Conservation (phyloP, 2,113 vertebrate species). For the Macquaria australasica region DNA sequence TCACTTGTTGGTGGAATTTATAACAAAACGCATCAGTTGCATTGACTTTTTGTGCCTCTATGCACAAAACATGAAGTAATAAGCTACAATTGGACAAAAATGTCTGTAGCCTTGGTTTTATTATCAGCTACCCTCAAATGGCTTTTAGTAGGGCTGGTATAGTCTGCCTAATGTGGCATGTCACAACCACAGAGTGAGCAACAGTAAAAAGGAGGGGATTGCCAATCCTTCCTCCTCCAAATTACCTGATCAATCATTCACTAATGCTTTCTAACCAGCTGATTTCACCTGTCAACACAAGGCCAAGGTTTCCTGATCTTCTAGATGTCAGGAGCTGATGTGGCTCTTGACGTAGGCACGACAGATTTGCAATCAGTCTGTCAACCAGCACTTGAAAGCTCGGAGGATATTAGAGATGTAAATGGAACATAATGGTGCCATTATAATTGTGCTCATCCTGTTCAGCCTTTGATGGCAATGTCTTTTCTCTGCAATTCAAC, state of each 20-base stretch:
- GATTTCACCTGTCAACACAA: slow-evolving; percentile 55
- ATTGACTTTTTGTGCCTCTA: neutral
- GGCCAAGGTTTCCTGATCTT: slow-evolving; percentile 51
- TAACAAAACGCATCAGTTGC: neutral
- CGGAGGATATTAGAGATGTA: slow-evolving; percentile 66
- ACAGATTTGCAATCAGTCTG: slow-evolving; percentile 51
- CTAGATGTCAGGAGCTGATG: slow-evolving; percentile 5
- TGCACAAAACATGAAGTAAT: slow-evolving; percentile 19
- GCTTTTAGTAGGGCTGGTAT: slow-evolving; percentile 49
- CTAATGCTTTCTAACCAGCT: slow-evolving; percentile 43
- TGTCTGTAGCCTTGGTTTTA: slow-evolving; percentile 46
- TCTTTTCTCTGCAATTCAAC: slow-evolving; percentile 56
- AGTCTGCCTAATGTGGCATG: slow-evolving; percentile 67
- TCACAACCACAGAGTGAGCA: slow-evolving; percentile 56
- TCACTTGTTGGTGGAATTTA: slow-evolving; percentile 8
- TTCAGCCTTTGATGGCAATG: slow-evolving; percentile 61
- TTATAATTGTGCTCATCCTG: slow-evolving; percentile 65
- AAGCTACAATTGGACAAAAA: slow-evolving; percentile 34
- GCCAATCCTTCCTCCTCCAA: slow-evolving; percentile 41
- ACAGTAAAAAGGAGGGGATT: slow-evolving; percentile 53
- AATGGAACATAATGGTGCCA: slow-evolving; percentile 68
- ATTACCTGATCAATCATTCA: slow-evolving; percentile 65
- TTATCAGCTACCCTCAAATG: slow-evolving; percentile 51
- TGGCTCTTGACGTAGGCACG: neutral
- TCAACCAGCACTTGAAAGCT: slow-evolving; percentile 53